phyloP scores from a whole-genome alignment of 2,113 vertebrate genomes.

The Calcarius ornatus region DNA sequence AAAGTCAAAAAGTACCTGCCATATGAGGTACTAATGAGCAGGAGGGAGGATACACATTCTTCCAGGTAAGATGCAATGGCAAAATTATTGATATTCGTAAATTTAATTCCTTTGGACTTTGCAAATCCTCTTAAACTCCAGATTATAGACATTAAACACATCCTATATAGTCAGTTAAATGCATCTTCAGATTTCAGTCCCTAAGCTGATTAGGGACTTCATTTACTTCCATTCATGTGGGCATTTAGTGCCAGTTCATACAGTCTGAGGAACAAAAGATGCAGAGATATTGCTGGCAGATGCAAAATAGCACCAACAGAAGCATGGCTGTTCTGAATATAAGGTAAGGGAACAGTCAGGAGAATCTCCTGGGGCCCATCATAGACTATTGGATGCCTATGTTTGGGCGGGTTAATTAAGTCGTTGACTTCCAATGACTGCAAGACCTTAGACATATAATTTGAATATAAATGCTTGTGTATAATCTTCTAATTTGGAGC shows the following conservation, averaged over 20 bases:
- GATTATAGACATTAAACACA: neutral
- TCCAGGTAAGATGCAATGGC: neutral
- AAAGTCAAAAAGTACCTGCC: neutral
- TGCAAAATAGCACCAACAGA: neutral
- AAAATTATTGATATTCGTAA: neutral
- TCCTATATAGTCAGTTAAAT: neutral
- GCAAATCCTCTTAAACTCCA: neutral
- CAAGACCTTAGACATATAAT: neutral
- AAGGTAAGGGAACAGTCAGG: neutral
- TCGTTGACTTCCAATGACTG: neutral
- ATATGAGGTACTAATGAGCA: neutral
- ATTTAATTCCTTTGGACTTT: neutral
- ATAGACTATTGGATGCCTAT: neutral
- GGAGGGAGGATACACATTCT: neutral
- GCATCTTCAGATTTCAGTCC: neutral
- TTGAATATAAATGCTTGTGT: neutral
- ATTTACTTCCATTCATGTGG: neutral
- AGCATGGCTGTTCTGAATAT: neutral
- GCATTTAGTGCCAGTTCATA: neutral
- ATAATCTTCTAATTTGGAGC: neutral
- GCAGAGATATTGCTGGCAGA: neutral
- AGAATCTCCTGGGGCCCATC: neutral
- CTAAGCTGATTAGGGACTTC: neutral
- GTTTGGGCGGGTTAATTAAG: neutral
- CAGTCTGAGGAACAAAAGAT: neutral